Base-by-base conservation (phyloP, 1,140 invertebrate species). In the Anastrepha ludens region DNA sequence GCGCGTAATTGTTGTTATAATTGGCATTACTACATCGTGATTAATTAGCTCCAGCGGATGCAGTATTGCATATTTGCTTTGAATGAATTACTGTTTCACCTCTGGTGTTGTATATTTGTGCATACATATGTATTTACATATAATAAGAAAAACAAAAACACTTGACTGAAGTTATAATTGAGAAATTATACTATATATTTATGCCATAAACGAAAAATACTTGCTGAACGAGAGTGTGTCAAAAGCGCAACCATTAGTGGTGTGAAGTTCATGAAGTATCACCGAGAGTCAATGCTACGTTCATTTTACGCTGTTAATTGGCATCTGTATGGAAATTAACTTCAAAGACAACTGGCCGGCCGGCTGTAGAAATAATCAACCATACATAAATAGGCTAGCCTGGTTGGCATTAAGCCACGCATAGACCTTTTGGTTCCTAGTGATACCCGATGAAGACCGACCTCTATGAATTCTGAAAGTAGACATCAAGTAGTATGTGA, bases 1-100 rank as follows among this genome's bases (percentile, higher is more conserved):
- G 74, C 74, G 74, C 44, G 47, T 50, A 81, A 81, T 50, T 29
- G 55, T 81, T 81, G 74, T 81, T 81, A 17, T 55, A 81, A 81
- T 81, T 17, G 55, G n/a, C 9, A n/a, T 41, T 55, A 81, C 55
- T 81, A 81, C 50, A 29, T 81, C 47, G 74, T 81, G 74, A 81
- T 81, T 81, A 81, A 81, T 81, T 81, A 81, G n/a, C 47, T 50
- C n/a, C 60, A 62, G 15, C 60, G 64, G 64, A 29, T 67, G 29
- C n/a, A 7, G 11, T 39, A 67, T 3, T 39, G 29, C 64, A 67
- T 62, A 13, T 62, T 62, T 62, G 15, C 13, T 62, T 62, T 62
- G 60, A 0, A 67, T 67, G 29, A 67, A 67, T 67, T 4, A 67
- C 7, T n/a, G 60, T 11, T 11, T 62, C 64, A 2, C 29, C 29